Conservation (phyloP, 1,140 invertebrate genomes). For the Cydia strobilella region DNA sequence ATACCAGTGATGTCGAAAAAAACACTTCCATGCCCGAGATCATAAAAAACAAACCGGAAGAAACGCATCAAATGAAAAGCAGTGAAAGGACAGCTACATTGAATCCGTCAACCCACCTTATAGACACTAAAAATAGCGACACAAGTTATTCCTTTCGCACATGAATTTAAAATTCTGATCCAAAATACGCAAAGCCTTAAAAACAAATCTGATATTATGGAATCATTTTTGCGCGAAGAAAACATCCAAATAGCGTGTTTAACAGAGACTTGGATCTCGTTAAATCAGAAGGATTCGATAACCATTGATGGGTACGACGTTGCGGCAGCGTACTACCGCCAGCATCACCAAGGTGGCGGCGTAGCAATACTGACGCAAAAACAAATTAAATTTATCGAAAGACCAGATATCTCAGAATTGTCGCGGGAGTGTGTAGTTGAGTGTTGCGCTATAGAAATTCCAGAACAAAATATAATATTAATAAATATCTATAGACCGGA, state of each 20-base stretch:
- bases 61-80: too few relatives aligned
- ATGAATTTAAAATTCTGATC: background rate
- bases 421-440: background rate
- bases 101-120: too few relatives aligned
- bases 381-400: background rate
- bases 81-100: too few relatives aligned
- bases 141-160: background rate
- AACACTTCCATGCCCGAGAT: too few relatives aligned
- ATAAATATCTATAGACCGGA: background rate
- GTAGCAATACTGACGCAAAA: background rate
- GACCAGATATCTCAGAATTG: background rate
- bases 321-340: background rate
- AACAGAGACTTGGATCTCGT: background rate
- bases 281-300: background rate
- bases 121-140: too few relatives aligned
- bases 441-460: background rate
- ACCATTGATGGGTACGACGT: background rate
- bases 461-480: background rate
- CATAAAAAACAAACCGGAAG: too few relatives aligned
- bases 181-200: constrained; percentile 1
- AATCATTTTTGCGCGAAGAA: background rate
- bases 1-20: too few relatives aligned
- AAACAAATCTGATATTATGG: background rate
- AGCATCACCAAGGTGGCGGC: background rate
- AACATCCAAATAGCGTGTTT: background rate